These are phyloP conservation scores for Drosophila subobscura DNA, from an alignment of 1,140 invertebrate species.

Conservation along the genomic window DNA sequence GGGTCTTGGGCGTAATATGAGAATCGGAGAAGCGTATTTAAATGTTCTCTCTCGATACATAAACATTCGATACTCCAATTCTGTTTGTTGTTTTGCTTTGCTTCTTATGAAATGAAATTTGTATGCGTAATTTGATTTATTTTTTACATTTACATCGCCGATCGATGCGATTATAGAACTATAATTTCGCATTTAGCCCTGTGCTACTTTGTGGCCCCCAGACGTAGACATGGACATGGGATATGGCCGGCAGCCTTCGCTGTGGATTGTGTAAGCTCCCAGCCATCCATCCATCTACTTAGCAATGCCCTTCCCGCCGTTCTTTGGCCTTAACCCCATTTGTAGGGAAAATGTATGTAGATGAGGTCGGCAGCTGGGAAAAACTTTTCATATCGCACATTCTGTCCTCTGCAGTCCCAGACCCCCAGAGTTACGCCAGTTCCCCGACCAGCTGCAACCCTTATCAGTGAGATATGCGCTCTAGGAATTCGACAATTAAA, in stretches of 20 bases:
- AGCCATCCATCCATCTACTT: slow-evolving; percentile 1
- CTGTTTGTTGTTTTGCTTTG: slow-evolving; percentile 16
- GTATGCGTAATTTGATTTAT: slow-evolving; percentile 69
- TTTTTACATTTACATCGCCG: slow-evolving; percentile 18
- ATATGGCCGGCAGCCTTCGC: background rate
- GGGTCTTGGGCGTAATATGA: slow-evolving; percentile 49
- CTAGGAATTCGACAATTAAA: slow-evolving; percentile 32
- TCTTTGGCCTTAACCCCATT: background rate
- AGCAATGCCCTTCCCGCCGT: background rate
- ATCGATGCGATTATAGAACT: slow-evolving; percentile 44
- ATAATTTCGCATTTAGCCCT: slow-evolving; percentile 44
- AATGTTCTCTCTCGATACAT: slow-evolving; percentile 39
- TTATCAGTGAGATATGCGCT: too few species aligned
- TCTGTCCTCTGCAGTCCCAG: too few species aligned
- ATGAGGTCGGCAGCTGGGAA: too few species aligned
- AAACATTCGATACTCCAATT: background rate
- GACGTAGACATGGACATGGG: slow-evolving; percentile 16
- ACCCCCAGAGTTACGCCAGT: too few species aligned
- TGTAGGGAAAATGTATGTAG: too few species aligned
- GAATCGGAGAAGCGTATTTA: slow-evolving; percentile 19
- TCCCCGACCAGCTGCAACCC: too few species aligned
- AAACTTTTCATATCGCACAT: too few species aligned
- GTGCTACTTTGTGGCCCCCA: slow-evolving; percentile 13
- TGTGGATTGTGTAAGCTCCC: slow-evolving; percentile 24
- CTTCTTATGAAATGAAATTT: slow-evolving; percentile 43